Percentiles rank a stretch among this genome's conserved stretches.
phyloP scores from a whole-genome alignment of 2,888 invertebrate genomes.

The Drosophila suboccidentalis region DNA sequence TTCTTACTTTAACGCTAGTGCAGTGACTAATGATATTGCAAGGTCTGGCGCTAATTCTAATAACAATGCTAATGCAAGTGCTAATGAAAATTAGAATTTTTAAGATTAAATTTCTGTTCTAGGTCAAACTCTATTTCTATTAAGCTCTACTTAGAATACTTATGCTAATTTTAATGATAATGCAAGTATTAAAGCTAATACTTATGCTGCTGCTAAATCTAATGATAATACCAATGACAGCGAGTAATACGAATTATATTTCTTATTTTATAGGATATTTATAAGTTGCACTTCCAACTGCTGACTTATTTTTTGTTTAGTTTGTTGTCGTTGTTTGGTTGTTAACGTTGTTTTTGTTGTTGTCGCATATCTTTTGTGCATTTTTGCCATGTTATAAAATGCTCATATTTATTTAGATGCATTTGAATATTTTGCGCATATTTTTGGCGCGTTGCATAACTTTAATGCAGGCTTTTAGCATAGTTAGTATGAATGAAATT shows the following conservation, averaged over 20 bases:
- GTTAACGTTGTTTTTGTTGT: slow-evolving; percentile 32
- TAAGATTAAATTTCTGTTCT: too few relatives aligned
- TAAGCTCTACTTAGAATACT: neutral
- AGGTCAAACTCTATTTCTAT: neutral
- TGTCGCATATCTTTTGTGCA: slow-evolving; percentile 50
- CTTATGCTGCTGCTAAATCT: too few relatives aligned
- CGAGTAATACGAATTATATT: neutral
- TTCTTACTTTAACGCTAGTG: neutral
- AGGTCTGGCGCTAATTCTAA: neutral
- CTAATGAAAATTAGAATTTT: neutral
- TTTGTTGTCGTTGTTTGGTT: slow-evolving; percentile 21
- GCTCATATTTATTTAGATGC: slow-evolving; percentile 76
- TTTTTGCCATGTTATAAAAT: slow-evolving; percentile 68
- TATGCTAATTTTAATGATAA: neutral
- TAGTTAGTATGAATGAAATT: slow-evolving; percentile 49
- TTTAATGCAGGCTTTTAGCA: slow-evolving; percentile 70
- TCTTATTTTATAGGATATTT: neutral
- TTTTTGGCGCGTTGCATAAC: slow-evolving; percentile 58
- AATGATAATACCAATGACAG: neutral
- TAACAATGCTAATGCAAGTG: neutral
- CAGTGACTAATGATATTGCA: neutral
- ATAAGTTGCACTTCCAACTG: neutral
- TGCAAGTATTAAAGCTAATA: neutral
- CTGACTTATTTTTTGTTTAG: neutral
- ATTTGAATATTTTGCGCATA: slow-evolving; percentile 77